A percentile compares a stretch with the other conserved stretches of the same genome.
Evolutionary conservation across 2,113 vertebrate genomes (phyloP).

Genomic region (Ibidorhyncha struthersii): DNA sequence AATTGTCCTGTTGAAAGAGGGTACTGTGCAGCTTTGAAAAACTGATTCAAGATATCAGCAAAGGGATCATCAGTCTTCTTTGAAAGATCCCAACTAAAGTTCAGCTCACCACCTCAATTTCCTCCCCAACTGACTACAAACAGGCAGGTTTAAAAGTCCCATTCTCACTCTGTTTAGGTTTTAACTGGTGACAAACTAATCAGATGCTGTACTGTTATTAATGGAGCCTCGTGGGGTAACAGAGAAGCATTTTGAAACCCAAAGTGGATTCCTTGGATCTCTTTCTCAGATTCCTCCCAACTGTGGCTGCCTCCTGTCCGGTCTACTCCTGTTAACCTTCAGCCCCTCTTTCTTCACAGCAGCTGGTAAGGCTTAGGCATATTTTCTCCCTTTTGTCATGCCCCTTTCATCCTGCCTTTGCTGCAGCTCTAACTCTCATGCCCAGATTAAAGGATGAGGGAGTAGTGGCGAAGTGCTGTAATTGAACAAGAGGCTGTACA

Average conservation of each 20-base stretch:
- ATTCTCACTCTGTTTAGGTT: background rate
- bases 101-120: background rate
- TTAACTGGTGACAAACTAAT: background rate
- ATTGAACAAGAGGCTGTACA: background rate
- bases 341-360: background rate
- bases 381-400: constrained; percentile 25
- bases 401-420: constrained; percentile 18
- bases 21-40: background rate
- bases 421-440: background rate
- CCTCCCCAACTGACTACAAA: background rate
- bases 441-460: background rate
- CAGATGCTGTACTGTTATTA: background rate
- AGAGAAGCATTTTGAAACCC: background rate
- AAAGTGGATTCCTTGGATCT: background rate
- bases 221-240: background rate
- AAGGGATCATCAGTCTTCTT: background rate
- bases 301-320: constrained; percentile 22
- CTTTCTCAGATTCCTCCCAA: constrained; percentile 21
- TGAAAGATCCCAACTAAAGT: background rate
- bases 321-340: constrained; percentile 30
- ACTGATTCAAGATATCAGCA: background rate
- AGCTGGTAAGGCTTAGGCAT: constrained; percentile 23
- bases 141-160: background rate
- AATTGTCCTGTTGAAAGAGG: background rate
- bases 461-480: background rate